Percentiles rank a stretch among this genome's conserved stretches.
Evolutionary conservation across 2,888 invertebrate species (phyloP).

Genomic region (Hoplodrina blanda): DNA sequence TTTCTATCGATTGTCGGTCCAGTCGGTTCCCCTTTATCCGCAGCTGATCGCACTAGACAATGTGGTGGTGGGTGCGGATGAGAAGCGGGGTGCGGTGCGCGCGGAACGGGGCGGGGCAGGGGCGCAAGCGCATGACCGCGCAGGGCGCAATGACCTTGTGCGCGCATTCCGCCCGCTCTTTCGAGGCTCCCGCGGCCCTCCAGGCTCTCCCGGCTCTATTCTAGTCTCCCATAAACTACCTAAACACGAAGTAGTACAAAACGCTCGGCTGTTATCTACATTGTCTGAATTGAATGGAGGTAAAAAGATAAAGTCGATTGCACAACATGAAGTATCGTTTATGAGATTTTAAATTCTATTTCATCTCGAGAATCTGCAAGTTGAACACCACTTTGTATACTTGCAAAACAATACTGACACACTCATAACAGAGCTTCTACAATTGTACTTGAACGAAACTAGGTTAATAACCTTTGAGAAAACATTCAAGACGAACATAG

Average conservation of each 20-base stretch:
- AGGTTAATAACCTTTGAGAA: slow-evolving; percentile 85
- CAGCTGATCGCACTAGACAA: slow-evolving; percentile 88
- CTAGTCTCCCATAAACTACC: slow-evolving; percentile 78
- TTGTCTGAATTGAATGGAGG: slow-evolving; percentile 70
- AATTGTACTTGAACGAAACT: slow-evolving; percentile 74
- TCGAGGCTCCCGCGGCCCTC: slow-evolving; percentile 83
- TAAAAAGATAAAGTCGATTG: slow-evolving; percentile 55
- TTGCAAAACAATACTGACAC: slow-evolving; percentile 40
- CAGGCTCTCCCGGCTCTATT: slow-evolving; percentile 76
- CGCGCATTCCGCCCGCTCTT: slow-evolving; percentile 87
- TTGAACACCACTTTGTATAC: slow-evolving; percentile 29
- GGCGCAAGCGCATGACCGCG: slow-evolving; percentile 89
- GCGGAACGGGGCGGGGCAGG: slow-evolving; percentile 68
- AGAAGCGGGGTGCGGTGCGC: slow-evolving; percentile 64
- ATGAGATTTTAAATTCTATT: slow-evolving; percentile 44
- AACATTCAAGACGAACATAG: slow-evolving; percentile 71
- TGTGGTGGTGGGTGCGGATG: slow-evolving; percentile 78
- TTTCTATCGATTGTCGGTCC: slow-evolving; percentile 83
- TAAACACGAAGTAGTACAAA: slow-evolving; percentile 62
- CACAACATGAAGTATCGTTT: slow-evolving; percentile 38
- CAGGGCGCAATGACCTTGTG: slow-evolving; percentile 91
- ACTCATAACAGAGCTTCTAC: slow-evolving; percentile 50
- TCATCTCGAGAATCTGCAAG: slow-evolving; percentile 21
- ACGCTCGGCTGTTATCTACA: slow-evolving; percentile 66
- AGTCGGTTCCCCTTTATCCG: slow-evolving; percentile 87